Evolutionary conservation across 2,888 invertebrate species (phyloP).

Genomic region (Ceratothoa steindachneri): DNA sequence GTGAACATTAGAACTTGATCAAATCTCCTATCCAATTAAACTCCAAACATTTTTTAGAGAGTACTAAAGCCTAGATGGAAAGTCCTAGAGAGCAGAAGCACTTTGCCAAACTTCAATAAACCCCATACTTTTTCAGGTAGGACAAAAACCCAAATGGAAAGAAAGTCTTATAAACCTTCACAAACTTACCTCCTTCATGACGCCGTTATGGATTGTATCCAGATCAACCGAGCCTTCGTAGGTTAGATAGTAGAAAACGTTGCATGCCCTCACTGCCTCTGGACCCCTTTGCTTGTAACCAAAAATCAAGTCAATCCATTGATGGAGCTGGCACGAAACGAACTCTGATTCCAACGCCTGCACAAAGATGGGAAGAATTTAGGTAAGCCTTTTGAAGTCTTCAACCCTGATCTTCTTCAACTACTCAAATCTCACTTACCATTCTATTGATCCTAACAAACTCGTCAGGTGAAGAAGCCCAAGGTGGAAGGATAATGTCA

Average conservation of each 20-base stretch:
- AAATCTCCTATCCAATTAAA: too few relatives aligned
- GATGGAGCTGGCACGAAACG: constrained; percentile 97
- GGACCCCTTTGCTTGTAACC: constrained; percentile 99
- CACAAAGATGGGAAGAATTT: constrained; percentile 32
- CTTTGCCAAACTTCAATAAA: too few relatives aligned
- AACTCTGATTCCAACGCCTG: constrained; percentile 96
- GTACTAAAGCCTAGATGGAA: too few relatives aligned
- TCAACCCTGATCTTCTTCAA: neutral
- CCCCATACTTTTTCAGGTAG: too few relatives aligned
- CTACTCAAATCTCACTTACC: constrained; percentile 58
- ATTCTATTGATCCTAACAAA: constrained; percentile 96
- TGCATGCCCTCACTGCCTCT: constrained; percentile 93
- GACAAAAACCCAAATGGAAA: too few relatives aligned
- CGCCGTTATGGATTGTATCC: constrained; percentile 79
- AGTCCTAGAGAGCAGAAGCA: too few relatives aligned
- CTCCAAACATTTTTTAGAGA: too few relatives aligned
- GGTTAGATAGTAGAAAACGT: constrained; percentile 98
- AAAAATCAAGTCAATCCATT: constrained; percentile 99
- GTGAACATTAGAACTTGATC: too few relatives aligned
- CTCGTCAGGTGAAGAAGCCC: constrained; percentile 96
- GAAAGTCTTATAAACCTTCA: too few relatives aligned
- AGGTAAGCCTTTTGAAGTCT: neutral
- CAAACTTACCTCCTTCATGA: constrained; percentile 76
- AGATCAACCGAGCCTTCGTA: constrained; percentile 96
- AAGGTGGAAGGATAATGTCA: constrained; percentile 89